Conservation (phyloP, 2,797 vertebrate species). For the Intellagama lesueurii region DNA sequence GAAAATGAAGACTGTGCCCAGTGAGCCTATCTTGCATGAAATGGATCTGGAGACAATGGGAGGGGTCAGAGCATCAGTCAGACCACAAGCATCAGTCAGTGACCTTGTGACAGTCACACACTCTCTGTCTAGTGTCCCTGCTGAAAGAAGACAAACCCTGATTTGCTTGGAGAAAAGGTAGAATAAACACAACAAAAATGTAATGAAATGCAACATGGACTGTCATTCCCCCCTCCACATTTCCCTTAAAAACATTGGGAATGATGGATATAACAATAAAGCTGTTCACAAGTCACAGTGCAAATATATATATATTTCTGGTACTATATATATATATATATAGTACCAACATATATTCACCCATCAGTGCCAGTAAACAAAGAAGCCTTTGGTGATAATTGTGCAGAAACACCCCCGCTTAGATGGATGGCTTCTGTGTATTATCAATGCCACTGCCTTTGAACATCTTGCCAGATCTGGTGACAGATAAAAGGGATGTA, state of each 20-base stretch:
- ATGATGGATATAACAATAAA: not conserved
- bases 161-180: not conserved
- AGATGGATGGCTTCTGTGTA: not conserved
- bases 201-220: not conserved
- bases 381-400: not conserved
- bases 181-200: not conserved
- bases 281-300: constrained; percentile 11
- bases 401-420: rapidly evolving
- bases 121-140: not conserved
- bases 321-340: no score
- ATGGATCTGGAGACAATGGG: not conserved
- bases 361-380: not conserved
- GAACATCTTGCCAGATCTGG: not conserved
- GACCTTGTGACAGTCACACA: not conserved
- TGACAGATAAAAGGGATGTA: not conserved
- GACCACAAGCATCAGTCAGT: not conserved
- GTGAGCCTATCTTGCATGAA: not conserved
- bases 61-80: no score
- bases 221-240: not conserved
- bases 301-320: not conserved
- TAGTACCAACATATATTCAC: constrained; percentile 8
- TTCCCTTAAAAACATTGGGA: not conserved
- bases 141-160: no score
- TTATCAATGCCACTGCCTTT: not conserved
- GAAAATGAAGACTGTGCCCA: not conserved